Evolutionary conservation across 2,797 vertebrate genomes (phyloP), one percentile per base, ranked within the genome.

Genomic region (Enteromius argenteus): DNA sequence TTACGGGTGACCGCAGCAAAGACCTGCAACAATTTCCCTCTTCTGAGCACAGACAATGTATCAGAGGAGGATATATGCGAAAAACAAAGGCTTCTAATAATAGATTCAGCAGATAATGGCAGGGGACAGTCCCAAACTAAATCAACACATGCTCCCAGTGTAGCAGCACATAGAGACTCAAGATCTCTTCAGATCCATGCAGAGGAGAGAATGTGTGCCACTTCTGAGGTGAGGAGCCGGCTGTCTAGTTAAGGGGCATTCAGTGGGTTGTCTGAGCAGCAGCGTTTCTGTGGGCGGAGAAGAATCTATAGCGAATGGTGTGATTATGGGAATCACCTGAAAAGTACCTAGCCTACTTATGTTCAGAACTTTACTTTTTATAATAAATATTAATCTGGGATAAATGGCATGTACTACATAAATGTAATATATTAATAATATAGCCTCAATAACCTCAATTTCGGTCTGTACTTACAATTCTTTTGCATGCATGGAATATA

Each of bases 11-110:
- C 83, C 85, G 15, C 49, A 75, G 49, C 84, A 80, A 58, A 86
- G 87, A 89, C 91, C 90, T 17, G 73, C 62, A 7, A 85, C 86
- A 66, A 84, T 72, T 53, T 83, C 69, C 77, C 69, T 35, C 81
- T 81, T 86, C 85, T 73, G 49, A 32, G 75, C 73, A 88, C 84
- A 73, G 66, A 49, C 60, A 51, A 66, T 76, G 71, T 79, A 60
- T 73, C 44, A 66, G 66, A 69, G 80, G 67, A 75, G 66, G 64
- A 78, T 5, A 30, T 72, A 71, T 35, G 81, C 23, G 5, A 53
- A 44, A 92, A 81, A 93, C 89, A 92, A 91, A 92, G 46, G 79
- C 68, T 44, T 90, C 84, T 82, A 88, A 83, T 88, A 86, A 90
- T 88, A 90, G 84, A 76, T 83, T 46, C 1, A 84, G 76, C 82